phyloP scores from a whole-genome alignment of 2,888 invertebrate genomes.

The Catonia carolina region DNA sequence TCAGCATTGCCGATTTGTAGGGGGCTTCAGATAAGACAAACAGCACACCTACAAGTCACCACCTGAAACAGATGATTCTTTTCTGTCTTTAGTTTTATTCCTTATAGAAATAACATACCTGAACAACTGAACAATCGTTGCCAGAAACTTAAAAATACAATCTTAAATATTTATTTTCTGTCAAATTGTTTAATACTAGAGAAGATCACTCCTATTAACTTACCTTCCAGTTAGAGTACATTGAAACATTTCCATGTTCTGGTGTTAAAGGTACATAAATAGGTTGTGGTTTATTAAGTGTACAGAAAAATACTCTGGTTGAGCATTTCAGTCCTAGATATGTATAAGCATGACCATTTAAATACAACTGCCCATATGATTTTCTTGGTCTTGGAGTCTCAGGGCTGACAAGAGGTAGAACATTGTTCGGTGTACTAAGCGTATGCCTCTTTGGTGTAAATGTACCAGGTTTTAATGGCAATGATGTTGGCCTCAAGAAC shows the following conservation, averaged over 20 bases:
- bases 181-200: no score
- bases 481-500: slow-evolving; percentile 65
- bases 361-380: slow-evolving; percentile 79
- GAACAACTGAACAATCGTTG: no score
- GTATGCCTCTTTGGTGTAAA: slow-evolving; percentile 75
- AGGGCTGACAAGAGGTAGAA: slow-evolving; percentile 78
- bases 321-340: slow-evolving; percentile 86
- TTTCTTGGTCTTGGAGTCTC: slow-evolving; percentile 87
- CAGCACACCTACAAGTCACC: no score
- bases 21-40: no score
- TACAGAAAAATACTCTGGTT: slow-evolving; percentile 86
- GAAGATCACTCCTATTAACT: no score
- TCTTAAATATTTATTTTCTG: no score
- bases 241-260: slow-evolving; percentile 82
- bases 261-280: slow-evolving; percentile 71
- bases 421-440: slow-evolving; percentile 74
- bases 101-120: no score
- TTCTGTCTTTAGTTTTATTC: no score
- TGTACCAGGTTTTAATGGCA: slow-evolving; percentile 77
- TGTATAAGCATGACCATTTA: slow-evolving; percentile 88
- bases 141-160: no score
- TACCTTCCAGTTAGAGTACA: slow-evolving; percentile 95
- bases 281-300: slow-evolving; percentile 87
- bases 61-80: no score
- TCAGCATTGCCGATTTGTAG: no score